Base-by-base conservation (phyloP, 1,140 invertebrate genomes). In the Drosophila kikkawai region DNA sequence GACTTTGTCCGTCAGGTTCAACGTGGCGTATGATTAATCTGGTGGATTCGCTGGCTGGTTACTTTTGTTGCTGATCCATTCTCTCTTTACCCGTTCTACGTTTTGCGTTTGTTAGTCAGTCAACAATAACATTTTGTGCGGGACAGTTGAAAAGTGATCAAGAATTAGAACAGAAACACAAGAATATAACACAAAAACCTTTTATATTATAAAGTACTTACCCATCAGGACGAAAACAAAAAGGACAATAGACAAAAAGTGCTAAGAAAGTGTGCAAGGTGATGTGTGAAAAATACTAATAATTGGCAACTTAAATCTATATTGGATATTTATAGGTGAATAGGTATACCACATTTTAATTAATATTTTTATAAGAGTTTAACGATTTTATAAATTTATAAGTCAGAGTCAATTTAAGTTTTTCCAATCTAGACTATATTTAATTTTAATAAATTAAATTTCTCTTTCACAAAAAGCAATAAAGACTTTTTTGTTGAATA, bases 21-120 rank as follows among this genome's bases (percentile, higher is more conserved):
- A 79, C 75, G 75, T 79, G 75, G 75, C 75, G 75, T 53, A 59
- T 79, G 75, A 79, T 79, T 79, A 78, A 78, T 58, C 64, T 39
- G 50, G 3, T 56, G 55, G 56, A 76, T 29, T 39, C 32, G 37
- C 12, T 56, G 19, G 63, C 55, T 34, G 29, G 56, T 44, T 67
- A 39, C n/a, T 47, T 64, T 56, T 59, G 55, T 42, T 41, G 36
- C 50, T 77, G 64, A 69, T 61, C 56, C 45, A 77, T 51, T 60
- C 70, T 17, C 50, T 39, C 32, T 34, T 34, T 15, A 59, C 32
- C 32, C 39, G 26, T 56, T 70, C 6, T 37, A 41, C 39, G 22
- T 36, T 57, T 50, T 15, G 11, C 53, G 5, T 22, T 56, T 39
- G 19, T 56, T 56, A 56, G 63, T 88, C 80, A 87, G 80, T 80